phyloP scores from a whole-genome alignment of 2,113 vertebrate species.

The Sinocyclocheilus anshuiensis region DNA sequence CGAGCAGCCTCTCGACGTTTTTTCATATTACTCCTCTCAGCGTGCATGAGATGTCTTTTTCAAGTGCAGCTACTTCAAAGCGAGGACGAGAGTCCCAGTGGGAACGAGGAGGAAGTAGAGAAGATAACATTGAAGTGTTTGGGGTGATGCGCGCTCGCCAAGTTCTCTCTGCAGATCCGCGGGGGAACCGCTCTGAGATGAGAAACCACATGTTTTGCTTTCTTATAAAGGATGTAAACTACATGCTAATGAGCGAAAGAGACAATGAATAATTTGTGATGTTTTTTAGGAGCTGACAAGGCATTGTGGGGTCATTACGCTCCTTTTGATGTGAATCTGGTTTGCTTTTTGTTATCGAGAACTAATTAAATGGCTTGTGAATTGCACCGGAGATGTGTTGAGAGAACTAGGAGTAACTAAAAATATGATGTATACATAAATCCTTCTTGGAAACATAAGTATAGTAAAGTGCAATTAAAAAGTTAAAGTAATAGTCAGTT shows the following conservation, averaged over 20 bases:
- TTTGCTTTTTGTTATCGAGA: neutral
- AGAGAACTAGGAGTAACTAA: neutral
- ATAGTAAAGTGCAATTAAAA: neutral
- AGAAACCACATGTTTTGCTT: conserved; percentile 37
- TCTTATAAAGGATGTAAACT: conserved; percentile 29
- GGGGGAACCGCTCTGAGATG: conserved; percentile 16
- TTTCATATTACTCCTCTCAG: conserved; percentile 19
- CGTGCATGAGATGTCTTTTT: conserved; percentile 44
- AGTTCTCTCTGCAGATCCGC: conserved; percentile 14
- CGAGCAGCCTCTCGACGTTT: conserved; percentile 8
- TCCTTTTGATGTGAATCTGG: conserved; percentile 17
- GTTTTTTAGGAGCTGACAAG: conserved; percentile 4
- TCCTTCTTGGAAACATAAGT: neutral
- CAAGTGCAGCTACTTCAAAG: conserved; percentile 41
- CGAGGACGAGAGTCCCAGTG: conserved; percentile 36
- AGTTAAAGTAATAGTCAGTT: neutral
- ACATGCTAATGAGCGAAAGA: conserved; percentile 33
- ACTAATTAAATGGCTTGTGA: conserved; percentile 14
- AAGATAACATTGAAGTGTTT: conserved; percentile 36
- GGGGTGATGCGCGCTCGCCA: conserved; percentile 24
- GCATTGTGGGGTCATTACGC: conserved; percentile 17
- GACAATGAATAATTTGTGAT: conserved; percentile 19
- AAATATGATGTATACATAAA: neutral
- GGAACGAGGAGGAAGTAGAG: conserved; percentile 35
- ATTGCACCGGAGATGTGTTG: neutral